These are phyloP conservation scores for Lepidotrigona ventralis DNA, from an alignment of 1,140 invertebrate species.

Conservation along the genomic window DNA sequence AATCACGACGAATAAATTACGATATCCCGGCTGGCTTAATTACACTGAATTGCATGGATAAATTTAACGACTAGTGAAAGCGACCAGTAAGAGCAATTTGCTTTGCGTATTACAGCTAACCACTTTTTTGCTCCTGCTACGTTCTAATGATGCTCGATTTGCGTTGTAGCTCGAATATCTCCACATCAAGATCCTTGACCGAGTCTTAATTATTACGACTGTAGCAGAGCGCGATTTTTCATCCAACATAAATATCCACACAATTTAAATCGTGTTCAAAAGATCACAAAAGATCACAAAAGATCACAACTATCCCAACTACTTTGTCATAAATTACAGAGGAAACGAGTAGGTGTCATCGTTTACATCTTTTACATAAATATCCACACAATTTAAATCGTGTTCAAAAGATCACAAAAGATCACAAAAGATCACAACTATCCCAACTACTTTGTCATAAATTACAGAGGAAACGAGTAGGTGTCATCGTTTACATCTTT, in stretches of 20 bases:
- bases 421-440: too few species aligned
- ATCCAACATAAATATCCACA: background rate
- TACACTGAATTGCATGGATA: constrained; percentile 2
- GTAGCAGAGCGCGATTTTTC: background rate
- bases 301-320: too few species aligned
- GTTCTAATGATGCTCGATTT: constrained; percentile 13
- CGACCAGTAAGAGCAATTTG: constrained; percentile 3
- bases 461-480: too few species aligned
- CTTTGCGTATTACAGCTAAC: background rate
- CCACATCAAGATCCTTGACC: constrained; percentile 13
- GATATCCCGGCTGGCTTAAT: background rate
- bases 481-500: too few species aligned
- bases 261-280: background rate
- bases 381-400: background rate
- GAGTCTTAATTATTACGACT: constrained; percentile 24
- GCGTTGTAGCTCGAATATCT: constrained; percentile 2
- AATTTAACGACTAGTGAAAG: background rate
- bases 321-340: too few species aligned
- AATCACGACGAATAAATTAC: constrained; percentile 3
- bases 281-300: too few species aligned
- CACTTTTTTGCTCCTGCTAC: background rate
- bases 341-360: too few species aligned
- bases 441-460: too few species aligned
- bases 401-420: background rate
- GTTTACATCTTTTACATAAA: too few species aligned